phyloP scores from a whole-genome alignment of 2,797 vertebrate species.

The Spea hammondii region DNA sequence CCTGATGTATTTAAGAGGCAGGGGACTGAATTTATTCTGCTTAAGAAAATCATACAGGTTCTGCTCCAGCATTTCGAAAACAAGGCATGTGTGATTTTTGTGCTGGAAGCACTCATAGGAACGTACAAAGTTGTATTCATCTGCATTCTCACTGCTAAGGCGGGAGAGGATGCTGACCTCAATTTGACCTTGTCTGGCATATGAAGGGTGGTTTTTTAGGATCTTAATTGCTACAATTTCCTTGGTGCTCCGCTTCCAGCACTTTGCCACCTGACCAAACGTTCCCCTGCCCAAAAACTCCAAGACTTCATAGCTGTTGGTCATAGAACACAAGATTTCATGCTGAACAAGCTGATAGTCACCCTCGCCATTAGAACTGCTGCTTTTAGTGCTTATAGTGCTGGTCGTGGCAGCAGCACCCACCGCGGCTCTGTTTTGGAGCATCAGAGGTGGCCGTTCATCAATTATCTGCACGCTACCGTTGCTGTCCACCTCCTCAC shows the following conservation, averaged over 20 bases:
- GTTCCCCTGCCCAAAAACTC: constrained; percentile 96
- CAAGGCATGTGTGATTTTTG: constrained; percentile 98
- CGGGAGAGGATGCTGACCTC: constrained; percentile 97
- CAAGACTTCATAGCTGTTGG: constrained; percentile 95
- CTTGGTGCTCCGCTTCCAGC: constrained; percentile 97
- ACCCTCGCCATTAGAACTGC: constrained; percentile 92
- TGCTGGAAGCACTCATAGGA: constrained; percentile 99
- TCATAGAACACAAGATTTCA: constrained; percentile 95
- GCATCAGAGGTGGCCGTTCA: constrained; percentile 94
- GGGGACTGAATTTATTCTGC: constrained; percentile 97
- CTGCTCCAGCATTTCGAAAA: constrained; percentile 99
- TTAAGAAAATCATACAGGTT: constrained; percentile 98
- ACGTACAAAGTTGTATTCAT: constrained; percentile 96
- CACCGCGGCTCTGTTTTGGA: constrained; percentile 84
- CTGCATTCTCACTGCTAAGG: constrained; percentile 93
- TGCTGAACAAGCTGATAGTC: constrained; percentile 98
- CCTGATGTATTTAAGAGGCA: constrained; percentile 93
- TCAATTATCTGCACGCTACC: constrained; percentile 98
- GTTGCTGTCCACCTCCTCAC: constrained; percentile 96
- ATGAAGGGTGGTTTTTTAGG: constrained; percentile 95
- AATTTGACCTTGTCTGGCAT: constrained; percentile 95
- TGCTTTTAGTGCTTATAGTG: constrained; percentile 94
- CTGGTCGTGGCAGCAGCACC: constrained; percentile 87
- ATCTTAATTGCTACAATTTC: constrained; percentile 98
- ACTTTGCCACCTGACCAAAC: constrained; percentile 96